Percentiles rank a stretch among this genome's conserved stretches.
Conservation (phyloP, 2,888 invertebrate species). For the Drosophila lacicola region DNA sequence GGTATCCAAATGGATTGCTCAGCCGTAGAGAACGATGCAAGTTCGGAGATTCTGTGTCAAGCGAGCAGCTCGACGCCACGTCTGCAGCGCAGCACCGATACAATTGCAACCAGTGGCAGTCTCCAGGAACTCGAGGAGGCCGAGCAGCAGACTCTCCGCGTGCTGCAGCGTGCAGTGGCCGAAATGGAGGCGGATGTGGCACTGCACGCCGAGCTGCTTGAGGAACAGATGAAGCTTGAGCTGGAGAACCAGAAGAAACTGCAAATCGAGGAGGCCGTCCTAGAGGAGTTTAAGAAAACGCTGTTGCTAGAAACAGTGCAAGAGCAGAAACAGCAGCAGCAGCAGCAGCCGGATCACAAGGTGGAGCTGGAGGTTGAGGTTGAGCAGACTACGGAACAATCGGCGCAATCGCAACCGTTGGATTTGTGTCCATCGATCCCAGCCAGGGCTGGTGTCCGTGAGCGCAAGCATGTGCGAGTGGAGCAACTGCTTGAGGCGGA, state of each 20-base stretch:
- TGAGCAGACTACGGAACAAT: background rate
- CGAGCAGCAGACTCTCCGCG: conserved; percentile 54
- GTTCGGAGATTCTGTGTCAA: conserved; percentile 3
- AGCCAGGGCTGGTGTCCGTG: background rate
- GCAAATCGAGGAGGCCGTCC: background rate
- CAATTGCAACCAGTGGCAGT: conserved; percentile 10
- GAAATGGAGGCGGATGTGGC: conserved; percentile 69
- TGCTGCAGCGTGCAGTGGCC: conserved; percentile 66
- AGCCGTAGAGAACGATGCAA: conserved; percentile 6
- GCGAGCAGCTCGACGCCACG: conserved; percentile 8
- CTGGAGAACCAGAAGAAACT: background rate
- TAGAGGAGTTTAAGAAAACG: background rate
- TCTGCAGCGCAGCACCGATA: conserved; percentile 11
- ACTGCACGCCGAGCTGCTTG: conserved; percentile 24
- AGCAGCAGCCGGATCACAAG: background rate
- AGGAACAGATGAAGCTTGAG: conserved; percentile 29
- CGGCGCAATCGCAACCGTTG: no score
- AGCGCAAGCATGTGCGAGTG: conserved; percentile 50
- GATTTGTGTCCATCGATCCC: background rate
- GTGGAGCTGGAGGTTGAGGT: background rate
- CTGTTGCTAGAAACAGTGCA: background rate
- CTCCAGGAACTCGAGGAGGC: conserved; percentile 33
- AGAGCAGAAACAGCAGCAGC: conserved; percentile 1
- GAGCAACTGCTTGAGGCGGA: conserved; percentile 57
- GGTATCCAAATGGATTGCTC: conserved; percentile 54